Percentiles rank a stretch among this genome's conserved stretches.
Conservation (phyloP, 2,888 invertebrate genomes). For the Drosophila limbata region DNA sequence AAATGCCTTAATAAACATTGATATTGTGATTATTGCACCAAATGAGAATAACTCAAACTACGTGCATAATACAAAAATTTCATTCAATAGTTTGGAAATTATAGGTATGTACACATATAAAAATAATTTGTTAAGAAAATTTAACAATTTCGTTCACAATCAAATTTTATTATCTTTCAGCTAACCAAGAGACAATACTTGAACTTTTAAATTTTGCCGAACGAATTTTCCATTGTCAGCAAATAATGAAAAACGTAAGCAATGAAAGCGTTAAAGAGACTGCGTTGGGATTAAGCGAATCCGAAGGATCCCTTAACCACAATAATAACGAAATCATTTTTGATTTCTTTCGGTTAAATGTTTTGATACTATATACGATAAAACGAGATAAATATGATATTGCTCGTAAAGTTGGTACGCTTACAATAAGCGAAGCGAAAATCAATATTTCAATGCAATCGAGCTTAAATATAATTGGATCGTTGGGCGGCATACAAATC, state of each 20-base stretch:
- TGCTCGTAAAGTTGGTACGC: slow-evolving; percentile 96
- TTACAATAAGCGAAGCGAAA: slow-evolving; percentile 95
- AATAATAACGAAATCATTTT: slow-evolving; percentile 93
- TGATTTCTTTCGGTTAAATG: slow-evolving; percentile 96
- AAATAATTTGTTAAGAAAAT: background rate
- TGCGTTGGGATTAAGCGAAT: slow-evolving; percentile 40
- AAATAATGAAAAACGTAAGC: slow-evolving; percentile 51
- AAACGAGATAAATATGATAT: slow-evolving; percentile 89
- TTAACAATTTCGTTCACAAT: background rate
- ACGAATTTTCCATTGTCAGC: slow-evolving; percentile 87
- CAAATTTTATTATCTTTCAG: slow-evolving; percentile 85
- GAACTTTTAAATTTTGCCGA: slow-evolving; percentile 95
- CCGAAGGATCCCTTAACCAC: slow-evolving; percentile 77
- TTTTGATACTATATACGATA: slow-evolving; percentile 93
- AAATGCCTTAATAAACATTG: slow-evolving; percentile 92
- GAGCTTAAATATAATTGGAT: slow-evolving; percentile 91
- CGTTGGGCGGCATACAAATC: slow-evolving; percentile 95
- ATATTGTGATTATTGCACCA: slow-evolving; percentile 89
- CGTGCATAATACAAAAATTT: slow-evolving; percentile 92
- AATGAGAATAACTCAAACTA: slow-evolving; percentile 85
- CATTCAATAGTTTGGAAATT: slow-evolving; percentile 97
- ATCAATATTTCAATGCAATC: slow-evolving; percentile 91
- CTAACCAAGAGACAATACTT: slow-evolving; percentile 97
- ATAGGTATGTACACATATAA: slow-evolving; percentile 90
- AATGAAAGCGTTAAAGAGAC: slow-evolving; percentile 16